Conservation (phyloP, 2,113 vertebrate species). For the Cariama cristata region DNA sequence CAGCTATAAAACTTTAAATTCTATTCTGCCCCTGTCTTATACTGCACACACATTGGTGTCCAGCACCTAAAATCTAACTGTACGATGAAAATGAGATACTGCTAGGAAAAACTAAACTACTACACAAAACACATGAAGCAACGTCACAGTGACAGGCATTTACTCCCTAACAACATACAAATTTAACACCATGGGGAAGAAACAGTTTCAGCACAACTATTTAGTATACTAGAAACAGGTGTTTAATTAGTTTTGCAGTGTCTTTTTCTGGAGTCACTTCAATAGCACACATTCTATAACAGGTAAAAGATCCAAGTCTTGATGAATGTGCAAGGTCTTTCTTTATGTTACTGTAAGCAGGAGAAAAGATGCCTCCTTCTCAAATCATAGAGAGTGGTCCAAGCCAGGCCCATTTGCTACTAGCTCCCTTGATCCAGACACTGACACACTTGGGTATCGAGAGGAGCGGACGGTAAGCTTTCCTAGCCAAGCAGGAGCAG, state of each 20-base stretch:
- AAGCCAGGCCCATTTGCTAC: background rate
- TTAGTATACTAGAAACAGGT: background rate
- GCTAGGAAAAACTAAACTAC: background rate
- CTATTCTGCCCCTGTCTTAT: background rate
- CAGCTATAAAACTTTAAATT: background rate
- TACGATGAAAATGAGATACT: background rate
- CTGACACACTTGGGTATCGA: rapidly evolving
- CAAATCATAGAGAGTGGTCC: background rate
- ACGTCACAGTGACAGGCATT: background rate
- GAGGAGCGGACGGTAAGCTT: rapidly evolving
- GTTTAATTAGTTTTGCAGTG: background rate
- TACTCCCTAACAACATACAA: background rate
- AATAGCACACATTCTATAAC: rapidly evolving
- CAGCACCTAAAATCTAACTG: background rate
- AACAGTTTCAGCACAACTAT: background rate
- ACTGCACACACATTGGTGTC: background rate
- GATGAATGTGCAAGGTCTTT: background rate
- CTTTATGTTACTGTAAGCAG: background rate
- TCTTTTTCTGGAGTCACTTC: background rate
- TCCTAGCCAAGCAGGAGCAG: background rate
- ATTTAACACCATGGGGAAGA: background rate
- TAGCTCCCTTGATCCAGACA: background rate
- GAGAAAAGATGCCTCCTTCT: background rate
- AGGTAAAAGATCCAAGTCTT: background rate
- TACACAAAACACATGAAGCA: background rate